Evolutionary conservation across 2,888 invertebrate species (phyloP).

Genomic region (Fragum sueziense): DNA sequence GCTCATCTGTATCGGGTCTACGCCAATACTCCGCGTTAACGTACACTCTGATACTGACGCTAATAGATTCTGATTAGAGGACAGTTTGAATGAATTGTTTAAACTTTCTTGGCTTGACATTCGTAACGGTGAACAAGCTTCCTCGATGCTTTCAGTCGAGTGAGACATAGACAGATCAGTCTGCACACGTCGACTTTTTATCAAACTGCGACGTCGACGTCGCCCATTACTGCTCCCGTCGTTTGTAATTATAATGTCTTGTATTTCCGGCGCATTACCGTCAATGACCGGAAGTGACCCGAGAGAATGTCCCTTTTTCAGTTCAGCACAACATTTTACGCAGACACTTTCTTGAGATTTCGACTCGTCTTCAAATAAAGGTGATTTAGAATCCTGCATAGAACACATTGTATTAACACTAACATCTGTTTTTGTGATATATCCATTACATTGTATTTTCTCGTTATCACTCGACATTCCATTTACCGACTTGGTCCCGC

Average conservation of each 20-base stretch:
- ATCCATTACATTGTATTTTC: conserved; percentile 16
- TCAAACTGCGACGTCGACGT: conserved; percentile 57
- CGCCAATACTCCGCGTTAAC: conserved; percentile 54
- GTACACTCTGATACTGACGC: conserved; percentile 47
- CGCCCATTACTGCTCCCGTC: conserved; percentile 45
- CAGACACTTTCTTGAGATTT: conserved; percentile 55
- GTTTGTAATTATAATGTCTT: conserved; percentile 65
- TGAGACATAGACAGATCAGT: conserved; percentile 60
- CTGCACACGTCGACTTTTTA: conserved; percentile 63
- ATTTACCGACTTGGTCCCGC: conserved; percentile 23
- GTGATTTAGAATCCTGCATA: conserved; percentile 32
- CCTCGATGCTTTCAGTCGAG: conserved; percentile 56
- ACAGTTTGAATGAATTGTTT: conserved; percentile 48
- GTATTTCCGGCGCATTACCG: conserved; percentile 60
- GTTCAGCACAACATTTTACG: conserved; percentile 64
- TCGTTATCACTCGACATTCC: conserved; percentile 30
- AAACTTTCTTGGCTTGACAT: conserved; percentile 60
- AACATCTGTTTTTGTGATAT: conserved; percentile 53
- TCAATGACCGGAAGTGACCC: conserved; percentile 57
- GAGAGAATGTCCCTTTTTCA: conserved; percentile 57
- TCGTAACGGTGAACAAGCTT: conserved; percentile 34
- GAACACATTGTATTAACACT: conserved; percentile 61
- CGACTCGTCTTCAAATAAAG: conserved; percentile 34
- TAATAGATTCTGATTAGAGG: conserved; percentile 39
- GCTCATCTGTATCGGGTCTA: conserved; percentile 48